These are phyloP conservation scores for Gobio occitaniae DNA, from an alignment of 2,797 vertebrate genomes.

Conservation along the genomic window DNA sequence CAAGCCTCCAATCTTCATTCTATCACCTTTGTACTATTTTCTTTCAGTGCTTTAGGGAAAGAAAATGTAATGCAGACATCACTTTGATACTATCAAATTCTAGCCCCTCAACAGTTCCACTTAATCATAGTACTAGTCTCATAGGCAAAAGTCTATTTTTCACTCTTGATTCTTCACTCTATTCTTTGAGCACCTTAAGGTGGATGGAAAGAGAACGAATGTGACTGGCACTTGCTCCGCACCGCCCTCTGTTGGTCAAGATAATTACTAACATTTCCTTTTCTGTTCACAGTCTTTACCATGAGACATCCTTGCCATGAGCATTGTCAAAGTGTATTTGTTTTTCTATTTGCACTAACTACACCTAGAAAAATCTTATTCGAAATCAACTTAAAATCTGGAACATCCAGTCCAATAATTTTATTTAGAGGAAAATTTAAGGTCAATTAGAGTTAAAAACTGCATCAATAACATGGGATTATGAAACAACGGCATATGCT, in stretches of 20 bases:
- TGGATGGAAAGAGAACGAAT: neutral
- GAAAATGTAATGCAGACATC: neutral
- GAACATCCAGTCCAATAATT: neutral
- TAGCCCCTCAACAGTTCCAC: neutral
- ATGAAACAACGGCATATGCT: slow-evolving; percentile 19
- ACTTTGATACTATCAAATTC: neutral
- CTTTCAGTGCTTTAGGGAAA: neutral
- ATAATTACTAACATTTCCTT: neutral
- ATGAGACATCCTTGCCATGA: neutral
- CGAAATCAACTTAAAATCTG: neutral
- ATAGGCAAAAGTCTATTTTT: neutral
- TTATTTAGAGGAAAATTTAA: neutral
- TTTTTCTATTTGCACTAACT: neutral
- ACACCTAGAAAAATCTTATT: neutral
- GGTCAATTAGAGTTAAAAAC: neutral
- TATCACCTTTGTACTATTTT: slow-evolving; percentile 4
- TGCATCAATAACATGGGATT: slow-evolving; percentile 5
- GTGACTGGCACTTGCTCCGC: slow-evolving; percentile 9
- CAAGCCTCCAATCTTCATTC: slow-evolving; percentile 42
- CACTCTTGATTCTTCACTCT: slow-evolving; percentile 32
- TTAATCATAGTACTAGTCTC: neutral
- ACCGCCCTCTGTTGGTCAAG: slow-evolving; percentile 49
- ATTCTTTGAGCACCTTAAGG: slow-evolving; percentile 11
- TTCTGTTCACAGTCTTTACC: neutral
- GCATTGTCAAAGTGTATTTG: too few species aligned